A percentile compares a stretch with the other conserved stretches of the same genome.
These are phyloP conservation scores for Agrotis ipsilon DNA, from an alignment of 2,888 invertebrate species.

Conservation along the genomic window DNA sequence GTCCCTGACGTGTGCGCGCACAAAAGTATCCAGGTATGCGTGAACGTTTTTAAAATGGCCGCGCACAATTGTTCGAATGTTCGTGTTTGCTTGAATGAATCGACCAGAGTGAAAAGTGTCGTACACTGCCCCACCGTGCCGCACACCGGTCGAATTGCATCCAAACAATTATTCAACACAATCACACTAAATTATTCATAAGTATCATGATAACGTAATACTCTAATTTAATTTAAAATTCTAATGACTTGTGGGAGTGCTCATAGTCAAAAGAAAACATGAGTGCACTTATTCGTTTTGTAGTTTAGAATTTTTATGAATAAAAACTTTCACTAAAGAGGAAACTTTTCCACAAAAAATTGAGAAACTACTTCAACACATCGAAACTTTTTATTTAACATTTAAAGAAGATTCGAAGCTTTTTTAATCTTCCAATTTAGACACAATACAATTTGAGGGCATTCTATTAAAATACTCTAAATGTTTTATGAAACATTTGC, in stretches of 20 bases:
- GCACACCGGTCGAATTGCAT: too few relatives aligned
- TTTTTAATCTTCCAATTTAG: constrained; percentile 10
- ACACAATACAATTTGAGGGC: background rate
- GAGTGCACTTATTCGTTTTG: constrained; percentile 2
- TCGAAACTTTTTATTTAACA: constrained; percentile 10
- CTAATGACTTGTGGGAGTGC: too few relatives aligned
- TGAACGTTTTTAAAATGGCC: too few relatives aligned
- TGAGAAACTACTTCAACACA: constrained; percentile 28
- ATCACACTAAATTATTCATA: too few relatives aligned
- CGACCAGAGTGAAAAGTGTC: too few relatives aligned
- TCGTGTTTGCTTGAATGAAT: too few relatives aligned
- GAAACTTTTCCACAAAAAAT: constrained; percentile 4
- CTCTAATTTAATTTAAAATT: background rate
- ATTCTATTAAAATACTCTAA: constrained; percentile 18
- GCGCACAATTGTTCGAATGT: too few relatives aligned
- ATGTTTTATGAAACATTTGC: constrained; percentile 30
- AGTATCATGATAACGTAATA: background rate
- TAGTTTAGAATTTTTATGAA: background rate
- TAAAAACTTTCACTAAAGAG: background rate
- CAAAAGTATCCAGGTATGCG: too few relatives aligned
- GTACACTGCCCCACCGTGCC: too few relatives aligned
- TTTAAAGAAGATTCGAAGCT: constrained; percentile 24
- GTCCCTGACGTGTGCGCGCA: too few relatives aligned
- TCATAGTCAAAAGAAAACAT: background rate
- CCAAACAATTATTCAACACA: too few relatives aligned